Conservation (phyloP, 2,797 vertebrate species). For the Hippopotamyrus pictus region DNA sequence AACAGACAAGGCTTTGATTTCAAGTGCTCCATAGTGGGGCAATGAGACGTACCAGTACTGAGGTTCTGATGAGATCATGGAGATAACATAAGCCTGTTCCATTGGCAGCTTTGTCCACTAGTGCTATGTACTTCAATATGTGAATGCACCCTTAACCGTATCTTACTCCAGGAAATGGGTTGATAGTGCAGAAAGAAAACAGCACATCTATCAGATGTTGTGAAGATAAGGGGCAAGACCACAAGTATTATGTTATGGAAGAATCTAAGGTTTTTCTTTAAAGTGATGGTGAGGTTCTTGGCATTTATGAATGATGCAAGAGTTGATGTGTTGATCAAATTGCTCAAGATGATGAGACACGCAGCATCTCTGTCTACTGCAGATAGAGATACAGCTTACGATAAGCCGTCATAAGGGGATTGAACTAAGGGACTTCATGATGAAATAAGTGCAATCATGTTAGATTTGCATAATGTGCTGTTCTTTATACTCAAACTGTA, state of each 20-base stretch:
- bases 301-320: neutral
- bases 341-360: neutral
- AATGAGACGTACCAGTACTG: neutral
- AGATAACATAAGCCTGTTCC: neutral
- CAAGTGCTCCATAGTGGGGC: neutral
- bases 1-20: neutral
- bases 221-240: neutral
- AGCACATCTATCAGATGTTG: neutral
- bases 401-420: neutral
- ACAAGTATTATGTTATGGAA: neutral
- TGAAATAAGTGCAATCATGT: neutral
- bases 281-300: neutral
- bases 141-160: neutral
- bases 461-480: neutral
- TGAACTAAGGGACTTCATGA: neutral
- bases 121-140: neutral
- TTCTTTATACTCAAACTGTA: neutral
- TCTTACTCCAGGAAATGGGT: neutral
- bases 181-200: neutral
- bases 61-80: neutral
- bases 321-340: neutral
- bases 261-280: neutral
- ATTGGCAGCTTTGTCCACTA: neutral
- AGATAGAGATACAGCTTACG: neutral
- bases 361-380: neutral